Percentiles rank a stretch among this genome's conserved stretches.
Conservation (phyloP, 2,888 invertebrate species). For the Epistrophe eligans region DNA sequence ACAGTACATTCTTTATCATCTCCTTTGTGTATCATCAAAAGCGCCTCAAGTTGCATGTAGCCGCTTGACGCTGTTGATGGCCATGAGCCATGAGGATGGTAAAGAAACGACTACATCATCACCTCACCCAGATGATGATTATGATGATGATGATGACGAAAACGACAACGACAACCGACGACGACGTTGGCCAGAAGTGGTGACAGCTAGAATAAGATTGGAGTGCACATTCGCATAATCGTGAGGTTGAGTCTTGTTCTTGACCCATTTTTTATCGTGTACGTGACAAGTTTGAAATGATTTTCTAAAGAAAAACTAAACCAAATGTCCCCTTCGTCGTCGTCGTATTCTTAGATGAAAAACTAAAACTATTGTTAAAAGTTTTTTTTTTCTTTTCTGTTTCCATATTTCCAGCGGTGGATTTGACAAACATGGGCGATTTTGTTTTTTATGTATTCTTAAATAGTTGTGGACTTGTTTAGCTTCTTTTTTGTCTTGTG, state of each 20-base stretch:
- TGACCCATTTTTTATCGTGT: constrained; percentile 72
- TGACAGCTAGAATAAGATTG: constrained; percentile 47
- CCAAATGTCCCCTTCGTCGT: constrained; percentile 1
- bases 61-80: constrained; percentile 46
- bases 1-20: constrained; percentile 5
- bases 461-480: too few species aligned
- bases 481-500: too few species aligned
- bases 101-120: constrained; percentile 22
- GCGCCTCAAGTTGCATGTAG: constrained; percentile 39
- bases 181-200: constrained; percentile 25
- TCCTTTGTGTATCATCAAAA: constrained; percentile 39
- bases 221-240: constrained; percentile 63
- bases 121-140: not conserved
- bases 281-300: constrained; percentile 60
- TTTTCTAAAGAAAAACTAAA: constrained; percentile 35
- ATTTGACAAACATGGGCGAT: not conserved
- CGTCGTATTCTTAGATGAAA: constrained; percentile 1
- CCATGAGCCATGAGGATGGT: constrained; percentile 38
- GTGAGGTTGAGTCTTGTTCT: constrained; percentile 70
- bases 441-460: not conserved
- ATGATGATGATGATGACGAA: constrained; percentile 30
- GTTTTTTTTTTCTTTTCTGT: not conserved
- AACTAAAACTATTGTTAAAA: constrained; percentile 17
- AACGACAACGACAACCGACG: constrained; percentile 9
- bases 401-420: not conserved